Conservation (phyloP, 1,140 invertebrate genomes). For the Drosophila nebulosa region DNA sequence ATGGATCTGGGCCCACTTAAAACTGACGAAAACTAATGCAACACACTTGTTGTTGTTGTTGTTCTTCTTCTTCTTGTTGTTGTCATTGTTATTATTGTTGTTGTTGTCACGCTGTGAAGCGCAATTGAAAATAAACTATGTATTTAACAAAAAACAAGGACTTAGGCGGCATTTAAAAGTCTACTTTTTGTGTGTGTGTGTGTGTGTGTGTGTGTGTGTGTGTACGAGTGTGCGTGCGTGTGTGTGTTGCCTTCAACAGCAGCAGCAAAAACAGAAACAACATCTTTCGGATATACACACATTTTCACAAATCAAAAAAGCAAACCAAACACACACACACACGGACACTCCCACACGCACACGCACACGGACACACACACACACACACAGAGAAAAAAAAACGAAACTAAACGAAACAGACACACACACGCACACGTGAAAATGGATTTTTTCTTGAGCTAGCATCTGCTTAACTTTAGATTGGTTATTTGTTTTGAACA, state of each 20-base stretch:
- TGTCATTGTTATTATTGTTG: slow-evolving; percentile 20
- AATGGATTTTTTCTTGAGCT: slow-evolving; percentile 31
- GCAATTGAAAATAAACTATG: slow-evolving; percentile 35
- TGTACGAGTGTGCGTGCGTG: too few relatives aligned
- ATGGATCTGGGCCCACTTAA: slow-evolving; percentile 28
- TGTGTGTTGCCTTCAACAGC: slow-evolving; percentile 28
- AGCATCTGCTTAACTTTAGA: slow-evolving; percentile 1
- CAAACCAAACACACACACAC: slow-evolving; percentile 43
- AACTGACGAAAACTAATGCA: slow-evolving; percentile 58
- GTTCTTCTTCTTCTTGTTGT: too few relatives aligned
- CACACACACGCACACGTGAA: slow-evolving; percentile 28
- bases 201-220: too few relatives aligned
- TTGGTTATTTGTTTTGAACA: background rate
- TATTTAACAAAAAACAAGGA: slow-evolving; percentile 50
- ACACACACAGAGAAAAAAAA: slow-evolving; percentile 20
- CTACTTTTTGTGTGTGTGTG: slow-evolving; percentile 23
- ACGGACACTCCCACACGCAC: slow-evolving; percentile 42
- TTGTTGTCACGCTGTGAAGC: slow-evolving; percentile 32
- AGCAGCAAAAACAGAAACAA: slow-evolving; percentile 46
- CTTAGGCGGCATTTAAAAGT: slow-evolving; percentile 31
- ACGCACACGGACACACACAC: slow-evolving; percentile 17
- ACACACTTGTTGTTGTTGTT: slow-evolving; percentile 7
- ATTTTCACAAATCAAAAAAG: slow-evolving; percentile 79
- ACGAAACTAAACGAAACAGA: slow-evolving; percentile 27
- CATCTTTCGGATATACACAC: slow-evolving; percentile 72